These are phyloP conservation scores for Propithecus perrieri DNA, from an alignment of 2,797 vertebrate species.

Conservation along the genomic window DNA sequence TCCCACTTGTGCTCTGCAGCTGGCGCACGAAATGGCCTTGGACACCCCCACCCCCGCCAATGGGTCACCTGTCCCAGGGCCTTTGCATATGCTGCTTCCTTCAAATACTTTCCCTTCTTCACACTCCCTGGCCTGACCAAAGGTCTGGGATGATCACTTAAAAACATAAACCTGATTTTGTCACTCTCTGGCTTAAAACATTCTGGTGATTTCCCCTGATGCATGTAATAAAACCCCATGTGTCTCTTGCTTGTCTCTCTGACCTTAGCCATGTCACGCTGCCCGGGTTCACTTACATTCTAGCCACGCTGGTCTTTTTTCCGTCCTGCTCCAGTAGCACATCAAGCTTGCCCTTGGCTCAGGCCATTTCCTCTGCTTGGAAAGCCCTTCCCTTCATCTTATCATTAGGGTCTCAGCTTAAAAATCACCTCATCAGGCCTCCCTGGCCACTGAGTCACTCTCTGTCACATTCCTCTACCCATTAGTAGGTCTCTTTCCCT, in stretches of 20 bases:
- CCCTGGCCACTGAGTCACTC: not conserved
- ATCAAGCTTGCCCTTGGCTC: not conserved
- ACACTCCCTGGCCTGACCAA: not conserved
- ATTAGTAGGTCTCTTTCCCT: not conserved
- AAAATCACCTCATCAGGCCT: not conserved
- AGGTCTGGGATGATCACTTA: not conserved
- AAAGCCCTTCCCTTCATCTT: not conserved
- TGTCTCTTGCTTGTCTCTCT: not conserved
- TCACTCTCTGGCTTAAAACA: not conserved
- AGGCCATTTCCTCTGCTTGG: not conserved
- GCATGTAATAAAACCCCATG: not conserved
- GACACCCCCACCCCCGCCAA: accelerated
- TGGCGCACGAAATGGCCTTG: accelerated
- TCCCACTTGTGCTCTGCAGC: not conserved
- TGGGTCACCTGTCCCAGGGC: not conserved
- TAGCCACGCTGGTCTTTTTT: not conserved
- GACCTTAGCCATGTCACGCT: not conserved
- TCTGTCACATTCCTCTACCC: not conserved
- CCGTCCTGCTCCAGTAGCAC: not conserved
- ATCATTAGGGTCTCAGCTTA: not conserved
- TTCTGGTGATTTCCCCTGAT: not conserved
- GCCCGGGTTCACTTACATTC: not conserved
- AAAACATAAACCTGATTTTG: not conserved
- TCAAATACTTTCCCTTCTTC: not conserved
- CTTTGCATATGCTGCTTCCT: not conserved